Conservation (phyloP, 2,113 vertebrate genomes). For the Xiphorhynchus elegans region DNA sequence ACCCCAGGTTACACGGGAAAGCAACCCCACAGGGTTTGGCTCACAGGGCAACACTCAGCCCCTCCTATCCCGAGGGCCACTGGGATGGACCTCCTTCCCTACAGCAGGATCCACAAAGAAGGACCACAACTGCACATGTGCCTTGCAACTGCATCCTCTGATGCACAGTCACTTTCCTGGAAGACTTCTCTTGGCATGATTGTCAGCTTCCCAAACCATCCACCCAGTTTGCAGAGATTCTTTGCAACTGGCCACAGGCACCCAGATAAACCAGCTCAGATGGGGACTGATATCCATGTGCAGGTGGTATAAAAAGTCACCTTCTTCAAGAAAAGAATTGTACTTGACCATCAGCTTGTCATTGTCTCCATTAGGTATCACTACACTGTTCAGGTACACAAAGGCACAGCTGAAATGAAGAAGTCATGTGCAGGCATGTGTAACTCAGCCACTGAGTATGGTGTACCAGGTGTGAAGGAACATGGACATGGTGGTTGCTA, state of each 20-base stretch:
- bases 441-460: neutral
- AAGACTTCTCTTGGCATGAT: too few relatives aligned
- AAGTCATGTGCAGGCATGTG: neutral
- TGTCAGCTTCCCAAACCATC: neutral
- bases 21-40: neutral
- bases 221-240: too few relatives aligned
- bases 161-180: neutral
- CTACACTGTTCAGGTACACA: accelerated
- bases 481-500: accelerated
- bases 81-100: neutral
- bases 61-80: neutral
- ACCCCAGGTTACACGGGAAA: neutral
- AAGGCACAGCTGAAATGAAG: neutral
- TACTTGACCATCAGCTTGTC: neutral
- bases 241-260: neutral
- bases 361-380: neutral
- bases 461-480: neutral
- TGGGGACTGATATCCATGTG: neutral
- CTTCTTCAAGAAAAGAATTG: neutral
- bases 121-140: too few relatives aligned
- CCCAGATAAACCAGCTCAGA: neutral
- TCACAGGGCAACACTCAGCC: neutral
- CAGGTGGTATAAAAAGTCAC: neutral
- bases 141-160: accelerated
- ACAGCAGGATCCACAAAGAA: neutral